Evolutionary conservation across 2,113 vertebrate species (phyloP), one percentile per base, ranked within the genome.

Genomic region (Tetraodon nigroviridis): DNA sequence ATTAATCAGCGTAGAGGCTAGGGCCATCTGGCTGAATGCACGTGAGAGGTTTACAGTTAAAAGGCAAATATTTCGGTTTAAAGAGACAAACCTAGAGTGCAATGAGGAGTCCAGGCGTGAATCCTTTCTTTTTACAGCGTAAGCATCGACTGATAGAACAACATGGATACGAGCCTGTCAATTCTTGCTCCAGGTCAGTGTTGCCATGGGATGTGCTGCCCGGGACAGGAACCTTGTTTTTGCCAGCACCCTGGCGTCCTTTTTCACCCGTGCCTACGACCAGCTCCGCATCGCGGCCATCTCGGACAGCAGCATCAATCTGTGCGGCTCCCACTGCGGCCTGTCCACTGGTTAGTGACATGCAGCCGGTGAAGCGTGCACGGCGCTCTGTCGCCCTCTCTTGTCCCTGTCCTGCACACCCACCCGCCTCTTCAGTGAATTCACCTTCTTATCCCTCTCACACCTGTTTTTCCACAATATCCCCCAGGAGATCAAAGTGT

Each of bases 231-330:
- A 93, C 0, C 71, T 98, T 3, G 93, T 92, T 63, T 98, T 96
- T 74, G 94, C 92, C 62, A 97, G 94, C 71, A 91, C 94, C 1
- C 94, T 98, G 1, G 92, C 94, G 15, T 93, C 95, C 40, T 96
- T 97, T 86, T 96, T 93, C 81, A 92, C 92, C 0, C 90, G 96
- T 11, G 93, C 96, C 0, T 95, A 93, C 0, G 95, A 98, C 80
- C 95, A 98, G 80, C 93, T 98, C 19, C 93, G 94, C 61, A 96
- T 95, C 92, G 96, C 94, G 0, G 94, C 94, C 71, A 94, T 98
- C 81, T 97, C 95, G 0, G 95, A 97, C 48, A 97, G 96, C 84
- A 96, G 92, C 88, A 88, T 98, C 85, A 98, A 97, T 69, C 88
- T 98, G 55, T 94, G 93, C 2, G 96, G 94, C 64, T 97, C 95